Base-by-base conservation (phyloP, 2,888 invertebrate species). In the Ditula angustiorana region DNA sequence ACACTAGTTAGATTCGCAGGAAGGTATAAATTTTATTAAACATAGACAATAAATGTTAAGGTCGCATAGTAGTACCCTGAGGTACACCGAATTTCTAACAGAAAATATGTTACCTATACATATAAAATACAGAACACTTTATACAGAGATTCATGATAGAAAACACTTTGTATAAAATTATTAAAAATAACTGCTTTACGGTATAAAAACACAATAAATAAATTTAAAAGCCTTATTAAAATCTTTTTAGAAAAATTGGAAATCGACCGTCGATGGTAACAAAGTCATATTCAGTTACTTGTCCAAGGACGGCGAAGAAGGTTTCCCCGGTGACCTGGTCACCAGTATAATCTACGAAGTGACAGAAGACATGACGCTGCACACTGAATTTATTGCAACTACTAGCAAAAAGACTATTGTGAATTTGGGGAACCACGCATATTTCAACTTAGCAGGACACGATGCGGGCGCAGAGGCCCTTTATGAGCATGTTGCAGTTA, bases 401-500 rank as follows among this genome's bases (percentile, higher is more conserved):
- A 94, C 96, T 1, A 95, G 95, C 0, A 96, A 96, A 83, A 94
- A 96, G 37, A 98, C 98, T 0, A 96, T 96, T 8, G 94, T 99
- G 47, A 98, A 97, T 84, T 86, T 99, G 69, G 98, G 98, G 7
- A 98, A 98, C 85, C 99, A 99, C 84, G 95, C 97, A 11, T 99
- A 98, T 83, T 98, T 99, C 86, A 99, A 99, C 86, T 90, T 99
- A 66, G 97, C 96, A 33, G 98, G 98, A 0, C 97, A 98, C 88
- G 93, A 90, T 5, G 82, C 94, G 2, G 96, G 96, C 0, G 92
- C 95, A 0, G 83, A 87, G 3, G 95, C 95, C 71, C 72, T 97
- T 5, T 95, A 95, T 74, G 94, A 96, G 49, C 97, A 97, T 77
- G 78, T 88, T 2, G 88, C 97, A 11, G 82, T 88, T 16, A 94